Evolutionary conservation across 1,140 invertebrate genomes (phyloP), one percentile per base, ranked within the genome.

Genomic region (Pemphigus obesinymphae): DNA sequence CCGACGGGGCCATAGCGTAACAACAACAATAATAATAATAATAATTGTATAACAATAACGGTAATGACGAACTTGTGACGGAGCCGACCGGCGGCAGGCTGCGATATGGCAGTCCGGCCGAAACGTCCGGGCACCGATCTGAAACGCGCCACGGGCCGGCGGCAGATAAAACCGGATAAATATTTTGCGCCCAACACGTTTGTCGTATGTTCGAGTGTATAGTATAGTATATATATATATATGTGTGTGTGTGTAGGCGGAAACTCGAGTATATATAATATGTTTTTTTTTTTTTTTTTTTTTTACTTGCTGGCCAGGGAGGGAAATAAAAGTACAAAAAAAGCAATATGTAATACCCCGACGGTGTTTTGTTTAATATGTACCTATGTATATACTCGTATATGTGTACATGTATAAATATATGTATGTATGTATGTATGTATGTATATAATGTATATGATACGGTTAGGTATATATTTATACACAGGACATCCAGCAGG

Each of bases 401-500:
- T 11, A 45, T 11, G 10, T 11, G 43, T 45, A 45, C 43, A 45
- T n/a, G 15, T 58, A 26, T 13, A 13, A 50, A 20, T 20, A 20
- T 20, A 48, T 48, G 6, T 50, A 50, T 20, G 48, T 58, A 58
- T 8, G 17, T 17, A 1, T 31, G 15, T 63, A 43, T 43, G 2
- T 17, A n/a, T n/a, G n/a, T n/a, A n/a, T n/a, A n/a, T n/a, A n/a
- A n/a, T n/a, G n/a, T n/a, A n/a, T n/a, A n/a, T n/a, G n/a, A n/a
- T n/a, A n/a, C n/a, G n/a, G n/a, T n/a, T n/a, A n/a, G n/a, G n/a
- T n/a, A n/a, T n/a, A n/a, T n/a, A n/a, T n/a, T n/a, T n/a, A n/a
- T n/a, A n/a, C n/a, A n/a, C n/a, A n/a, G n/a, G n/a, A 73, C 73
- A 76, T 76, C 31, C 75, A 29, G 37, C 76, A 80, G 76, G 76